Conservation (phyloP, 2,888 invertebrate species). For the Eristalinus sepulchralis region DNA sequence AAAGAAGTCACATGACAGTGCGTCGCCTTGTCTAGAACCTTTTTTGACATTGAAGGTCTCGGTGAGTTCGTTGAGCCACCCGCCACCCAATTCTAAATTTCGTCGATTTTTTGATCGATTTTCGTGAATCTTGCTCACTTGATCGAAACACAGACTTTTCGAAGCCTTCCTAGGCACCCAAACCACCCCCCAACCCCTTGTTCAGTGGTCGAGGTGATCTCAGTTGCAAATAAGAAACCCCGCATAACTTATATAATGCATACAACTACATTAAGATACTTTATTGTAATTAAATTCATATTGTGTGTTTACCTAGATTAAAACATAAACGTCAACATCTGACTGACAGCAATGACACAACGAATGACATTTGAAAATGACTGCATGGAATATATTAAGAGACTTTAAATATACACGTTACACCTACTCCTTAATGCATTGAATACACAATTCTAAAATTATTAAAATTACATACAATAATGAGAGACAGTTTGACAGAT, state of each 20-base stretch:
- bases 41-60: too few relatives aligned
- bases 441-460: slow-evolving; percentile 11
- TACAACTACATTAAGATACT: slow-evolving; percentile 54
- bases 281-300: slow-evolving; percentile 53
- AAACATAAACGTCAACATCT: slow-evolving; percentile 3
- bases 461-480: slow-evolving; percentile 5
- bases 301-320: slow-evolving; percentile 1
- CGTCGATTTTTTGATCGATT: too few relatives aligned
- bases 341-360: slow-evolving; percentile 6
- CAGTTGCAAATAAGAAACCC: background rate
- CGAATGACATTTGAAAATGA: slow-evolving; percentile 24
- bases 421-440: slow-evolving; percentile 27
- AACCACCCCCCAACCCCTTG: background rate
- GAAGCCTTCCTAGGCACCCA: too few relatives aligned
- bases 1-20: too few relatives aligned
- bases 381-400: slow-evolving; percentile 24
- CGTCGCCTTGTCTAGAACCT: too few relatives aligned
- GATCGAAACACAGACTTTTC: too few relatives aligned
- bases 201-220: too few relatives aligned
- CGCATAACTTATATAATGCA: slow-evolving; percentile 40
- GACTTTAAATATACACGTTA: slow-evolving; percentile 18
- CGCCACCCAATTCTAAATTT: too few relatives aligned
- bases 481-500: background rate
- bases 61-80: too few relatives aligned
- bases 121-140: too few relatives aligned